Base-by-base conservation (phyloP, 2,113 vertebrate species). In the Zootoca vivipara region DNA sequence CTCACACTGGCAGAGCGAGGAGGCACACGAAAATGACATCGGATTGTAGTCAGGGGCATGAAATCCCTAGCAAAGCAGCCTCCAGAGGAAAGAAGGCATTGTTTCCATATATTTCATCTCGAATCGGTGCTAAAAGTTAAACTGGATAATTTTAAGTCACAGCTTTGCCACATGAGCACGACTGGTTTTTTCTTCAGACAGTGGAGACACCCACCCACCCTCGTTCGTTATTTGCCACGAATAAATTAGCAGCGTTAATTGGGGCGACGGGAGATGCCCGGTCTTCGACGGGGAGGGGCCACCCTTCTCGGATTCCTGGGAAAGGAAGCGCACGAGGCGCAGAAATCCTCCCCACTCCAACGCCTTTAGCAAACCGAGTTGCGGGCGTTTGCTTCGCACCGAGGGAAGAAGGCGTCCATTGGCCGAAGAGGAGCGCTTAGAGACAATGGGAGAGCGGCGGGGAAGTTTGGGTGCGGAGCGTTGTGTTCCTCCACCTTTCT, bases 401-500 rank as follows among this genome's bases (percentile, higher is more conserved):
- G 90, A 58, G 88, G 87, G 91, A 52, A 46, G 65, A 16, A 30
- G 42, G 24, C 81, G 15, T 30, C 26, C 58, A 26, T 7, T 5
- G 58, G 7, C 78, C 80, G 77, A 88, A 90, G 92, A 91, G 86
- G 90, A 93, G 91, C 77, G 87, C 87, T 90, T 87, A 12, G 46
- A 95, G 93, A 95, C 95, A 95, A 95, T 94, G 78, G 89, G 89
- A 4, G 65, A 84, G 78, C 95, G 81, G 90, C 93, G 83, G 95
- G 78, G 94, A 91, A 94, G 94, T 93, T 95, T 90, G 96, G 93
- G 91, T 91, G 90, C 92, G 88, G 91, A 67, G 92, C 46, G 18
- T 86, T 91, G 93, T 94, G 92, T 96, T 95, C 96, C 91, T 96
- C 94, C 94, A 95, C 94, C 96, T 96, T 96, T 96, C 96, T 94